These are phyloP conservation scores for Bombus consobrinus DNA, from an alignment of 1,140 invertebrate genomes.

Conservation along the genomic window DNA sequence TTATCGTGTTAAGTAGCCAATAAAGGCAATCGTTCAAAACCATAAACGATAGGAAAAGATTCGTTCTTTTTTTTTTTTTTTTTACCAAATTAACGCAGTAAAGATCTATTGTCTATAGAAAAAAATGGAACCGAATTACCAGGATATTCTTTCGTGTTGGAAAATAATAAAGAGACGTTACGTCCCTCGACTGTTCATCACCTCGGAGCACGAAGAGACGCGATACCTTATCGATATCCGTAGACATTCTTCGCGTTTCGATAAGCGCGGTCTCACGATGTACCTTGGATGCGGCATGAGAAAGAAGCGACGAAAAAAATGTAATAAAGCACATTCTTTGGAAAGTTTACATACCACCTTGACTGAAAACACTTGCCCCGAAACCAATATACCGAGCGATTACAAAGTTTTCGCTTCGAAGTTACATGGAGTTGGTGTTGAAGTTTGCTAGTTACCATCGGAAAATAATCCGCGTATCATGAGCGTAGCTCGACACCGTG, in stretches of 20 bases:
- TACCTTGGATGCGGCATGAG: too few species aligned
- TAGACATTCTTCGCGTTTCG: conserved; percentile 3
- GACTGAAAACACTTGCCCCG: conserved; percentile 35
- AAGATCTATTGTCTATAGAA: not conserved
- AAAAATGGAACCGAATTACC: not conserved
- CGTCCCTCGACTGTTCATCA: not conserved
- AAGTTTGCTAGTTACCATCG: conserved; percentile 40
- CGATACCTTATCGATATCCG: conserved; percentile 5
- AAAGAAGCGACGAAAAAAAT: not conserved
- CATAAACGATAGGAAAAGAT: too few species aligned
- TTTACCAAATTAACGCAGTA: too few species aligned
- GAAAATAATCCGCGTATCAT: not conserved
- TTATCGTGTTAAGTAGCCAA: not conserved
- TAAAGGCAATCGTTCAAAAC: not conserved
- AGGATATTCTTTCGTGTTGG: not conserved
- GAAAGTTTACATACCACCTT: conserved; percentile 34
- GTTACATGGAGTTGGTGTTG: not conserved
- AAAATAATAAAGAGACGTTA: not conserved
- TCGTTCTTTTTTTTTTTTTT: too few species aligned
- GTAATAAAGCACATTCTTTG: conserved; percentile 47
- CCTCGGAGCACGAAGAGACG: not conserved
- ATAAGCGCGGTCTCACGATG: not conserved
- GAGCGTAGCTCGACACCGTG: not conserved
- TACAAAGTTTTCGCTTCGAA: conserved; percentile 41
- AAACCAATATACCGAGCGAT: conserved; percentile 42